Percentiles rank a stretch among this genome's conserved stretches.
Evolutionary conservation across 2,888 invertebrate genomes (phyloP).

Genomic region (Pachydiplax longipennis): DNA sequence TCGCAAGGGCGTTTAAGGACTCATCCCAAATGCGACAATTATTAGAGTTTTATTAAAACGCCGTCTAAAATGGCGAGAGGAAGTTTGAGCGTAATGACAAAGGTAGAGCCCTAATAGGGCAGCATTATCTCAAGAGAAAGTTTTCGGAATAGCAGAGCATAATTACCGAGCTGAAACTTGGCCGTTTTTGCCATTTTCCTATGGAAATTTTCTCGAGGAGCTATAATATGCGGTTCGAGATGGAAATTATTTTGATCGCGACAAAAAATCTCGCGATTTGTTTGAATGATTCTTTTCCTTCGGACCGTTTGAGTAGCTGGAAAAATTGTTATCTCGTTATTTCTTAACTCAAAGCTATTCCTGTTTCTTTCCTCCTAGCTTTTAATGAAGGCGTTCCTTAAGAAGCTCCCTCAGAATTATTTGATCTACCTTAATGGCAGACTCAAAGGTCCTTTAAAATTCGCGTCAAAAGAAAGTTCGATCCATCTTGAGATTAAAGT

Average conservation of each 20-base stretch:
- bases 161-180: background rate
- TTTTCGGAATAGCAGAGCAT: background rate
- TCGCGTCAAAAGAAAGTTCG: background rate
- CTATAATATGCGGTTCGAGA: background rate
- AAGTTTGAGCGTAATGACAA: background rate
- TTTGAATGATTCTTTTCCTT: background rate
- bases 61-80: too few relatives aligned
- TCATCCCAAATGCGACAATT: background rate
- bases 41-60: too few relatives aligned
- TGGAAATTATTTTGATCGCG: background rate
- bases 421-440: background rate
- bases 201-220: background rate
- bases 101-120: slow-evolving; percentile 10
- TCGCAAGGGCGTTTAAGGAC: too few relatives aligned
- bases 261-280: background rate
- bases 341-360: background rate
- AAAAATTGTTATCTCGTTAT: background rate
- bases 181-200: background rate
- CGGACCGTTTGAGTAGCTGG: background rate
- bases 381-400: background rate
- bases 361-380: background rate
- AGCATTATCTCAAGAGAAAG: slow-evolving; percentile 7
- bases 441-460: background rate
- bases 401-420: background rate
- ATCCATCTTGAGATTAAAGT: background rate